phyloP scores from a whole-genome alignment of 2,113 vertebrate species.

The Megalops atlanticus region DNA sequence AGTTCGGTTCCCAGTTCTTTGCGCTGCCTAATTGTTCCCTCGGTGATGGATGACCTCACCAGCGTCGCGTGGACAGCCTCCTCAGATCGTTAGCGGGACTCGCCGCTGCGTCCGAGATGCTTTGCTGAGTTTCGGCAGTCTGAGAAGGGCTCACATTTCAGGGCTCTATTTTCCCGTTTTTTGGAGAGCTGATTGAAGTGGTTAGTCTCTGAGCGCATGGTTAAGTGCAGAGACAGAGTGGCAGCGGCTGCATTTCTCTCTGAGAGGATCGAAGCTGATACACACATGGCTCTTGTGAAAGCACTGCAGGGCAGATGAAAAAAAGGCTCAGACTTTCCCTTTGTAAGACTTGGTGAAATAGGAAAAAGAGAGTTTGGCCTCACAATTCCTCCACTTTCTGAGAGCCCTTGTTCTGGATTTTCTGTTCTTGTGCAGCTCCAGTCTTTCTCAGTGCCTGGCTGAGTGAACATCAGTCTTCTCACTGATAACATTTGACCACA shows the following conservation, averaged over 20 bases:
- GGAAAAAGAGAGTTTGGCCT: no score
- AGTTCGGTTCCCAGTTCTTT: neutral
- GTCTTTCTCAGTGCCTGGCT: no score
- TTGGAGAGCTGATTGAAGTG: neutral
- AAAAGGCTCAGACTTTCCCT: neutral
- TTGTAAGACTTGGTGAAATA: neutral
- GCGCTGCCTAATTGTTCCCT: neutral
- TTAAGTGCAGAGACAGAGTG: neutral
- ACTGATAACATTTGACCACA: neutral
- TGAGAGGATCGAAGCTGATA: neutral
- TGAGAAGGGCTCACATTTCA: conserved; percentile 14
- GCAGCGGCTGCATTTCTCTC: neutral
- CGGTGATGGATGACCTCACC: neutral
- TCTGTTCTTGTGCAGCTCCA: neutral
- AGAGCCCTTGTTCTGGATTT: no score
- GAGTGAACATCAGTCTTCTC: neutral
- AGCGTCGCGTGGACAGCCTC: neutral
- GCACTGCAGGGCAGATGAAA: neutral
- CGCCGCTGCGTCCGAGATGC: neutral
- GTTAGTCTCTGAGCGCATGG: neutral
- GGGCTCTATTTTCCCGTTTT: conserved; percentile 6
- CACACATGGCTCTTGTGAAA: neutral
- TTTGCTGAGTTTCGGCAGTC: neutral
- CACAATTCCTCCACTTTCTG: no score
- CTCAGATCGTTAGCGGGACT: neutral